Evolutionary conservation across 35 echinoderm and acorn worm genomes (phyloP), one percentile per base, ranked within the genome.

Genomic region (Diadema setosum): DNA sequence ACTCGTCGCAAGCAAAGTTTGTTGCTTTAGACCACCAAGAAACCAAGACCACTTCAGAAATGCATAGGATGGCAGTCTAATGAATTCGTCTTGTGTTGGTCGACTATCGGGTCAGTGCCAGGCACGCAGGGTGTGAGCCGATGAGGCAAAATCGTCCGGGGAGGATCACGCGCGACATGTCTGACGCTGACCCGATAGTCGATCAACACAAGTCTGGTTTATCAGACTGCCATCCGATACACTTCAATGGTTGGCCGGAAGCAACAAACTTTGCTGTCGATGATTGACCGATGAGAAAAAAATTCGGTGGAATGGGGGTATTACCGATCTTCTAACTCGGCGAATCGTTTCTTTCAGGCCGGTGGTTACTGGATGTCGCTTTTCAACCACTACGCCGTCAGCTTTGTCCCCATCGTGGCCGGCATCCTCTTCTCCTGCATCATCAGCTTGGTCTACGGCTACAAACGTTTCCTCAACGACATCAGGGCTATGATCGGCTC

Each of bases 401-500:
- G 73, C 34, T 78, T 78, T 25, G 73, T 78, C 7, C 73, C 73
- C 11, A 11, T 78, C 6, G 40, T 78, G 17, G 73, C 73, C 20
- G 73, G 73, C 1, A 44, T 78, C 9, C 73, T 78, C 14, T 41
- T 78, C 8, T 41, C 73, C 14, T 78, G 73, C 40, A 78, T 25
- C 37, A 42, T 78, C 20, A 78, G 73, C 37, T 78, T 20, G 9
- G 44, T 78, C 73, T 78, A 78, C 73, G 73, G 73, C 34, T 78
- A 42, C 30, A 46, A 45, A 46, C 25, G 81, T 17, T 83, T 83
- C 5, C 45, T 83, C 26, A 36, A 83, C 34, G 81, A 83, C 81
- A 56, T 83, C 81, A 21, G 81, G 81, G 81, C 39, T 12, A 83
- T 83, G 81, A 83, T 83, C 9, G 81, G 81, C 0, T 34, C 23